Evolutionary conservation across 2,113 vertebrate genomes (phyloP).

Genomic region (Pseudonaja textilis): DNA sequence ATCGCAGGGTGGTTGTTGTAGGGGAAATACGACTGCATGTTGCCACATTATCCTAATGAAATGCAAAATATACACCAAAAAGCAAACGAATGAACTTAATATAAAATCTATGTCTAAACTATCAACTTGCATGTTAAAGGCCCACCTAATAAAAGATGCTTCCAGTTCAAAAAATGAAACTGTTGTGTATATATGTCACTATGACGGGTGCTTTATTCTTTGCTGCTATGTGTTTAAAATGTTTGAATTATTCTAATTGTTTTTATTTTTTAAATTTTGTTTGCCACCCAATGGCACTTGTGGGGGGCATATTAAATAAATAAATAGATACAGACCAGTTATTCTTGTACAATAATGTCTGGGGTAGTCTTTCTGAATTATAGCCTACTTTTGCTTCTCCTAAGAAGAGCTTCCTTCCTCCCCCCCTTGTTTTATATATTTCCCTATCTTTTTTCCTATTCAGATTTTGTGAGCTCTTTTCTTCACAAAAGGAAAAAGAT

Average conservation of each 20-base stretch:
- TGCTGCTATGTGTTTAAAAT: background rate
- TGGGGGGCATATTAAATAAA: background rate
- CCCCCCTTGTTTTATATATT: background rate
- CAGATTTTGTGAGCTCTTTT: background rate
- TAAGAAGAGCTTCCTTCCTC: background rate
- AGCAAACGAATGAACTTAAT: background rate
- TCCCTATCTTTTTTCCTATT: background rate
- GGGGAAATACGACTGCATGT: background rate
- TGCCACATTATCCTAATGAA: background rate
- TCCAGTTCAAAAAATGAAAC: background rate
- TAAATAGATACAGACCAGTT: background rate
- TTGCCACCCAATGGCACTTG: background rate
- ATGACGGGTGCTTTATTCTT: background rate
- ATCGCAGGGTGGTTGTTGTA: background rate
- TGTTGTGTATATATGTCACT: background rate
- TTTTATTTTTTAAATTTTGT: background rate
- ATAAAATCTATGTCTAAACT: background rate
- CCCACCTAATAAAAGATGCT: background rate
- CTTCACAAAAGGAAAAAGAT: background rate
- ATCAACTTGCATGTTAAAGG: background rate
- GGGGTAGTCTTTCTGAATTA: background rate
- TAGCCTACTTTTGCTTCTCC: background rate
- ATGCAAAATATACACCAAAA: background rate
- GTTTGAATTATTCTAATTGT: background rate
- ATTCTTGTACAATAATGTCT: background rate